Conservation (phyloP, 2,113 vertebrate genomes). For the Tragelaphus scriptus region DNA sequence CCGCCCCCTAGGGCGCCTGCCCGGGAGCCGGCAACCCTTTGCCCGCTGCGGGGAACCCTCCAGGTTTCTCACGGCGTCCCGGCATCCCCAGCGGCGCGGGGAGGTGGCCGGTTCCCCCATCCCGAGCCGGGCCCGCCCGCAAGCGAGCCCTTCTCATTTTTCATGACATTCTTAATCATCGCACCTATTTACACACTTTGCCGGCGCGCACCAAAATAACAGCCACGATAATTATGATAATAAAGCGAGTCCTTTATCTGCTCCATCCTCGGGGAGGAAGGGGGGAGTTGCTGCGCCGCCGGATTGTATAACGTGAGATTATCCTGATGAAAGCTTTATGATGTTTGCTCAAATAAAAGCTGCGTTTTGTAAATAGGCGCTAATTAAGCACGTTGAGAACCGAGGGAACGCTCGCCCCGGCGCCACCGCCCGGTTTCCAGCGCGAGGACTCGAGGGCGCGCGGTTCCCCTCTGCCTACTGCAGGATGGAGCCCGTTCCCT, state of each 20-base stretch:
- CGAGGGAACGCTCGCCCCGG: slow-evolving; percentile 25
- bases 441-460: slow-evolving; percentile 31
- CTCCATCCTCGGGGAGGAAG: slow-evolving; percentile 55
- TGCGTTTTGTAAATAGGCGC: slow-evolving; percentile 71
- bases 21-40: neutral
- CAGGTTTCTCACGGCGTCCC: neutral
- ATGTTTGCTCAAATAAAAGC: slow-evolving; percentile 72
- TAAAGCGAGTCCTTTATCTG: slow-evolving; percentile 61
- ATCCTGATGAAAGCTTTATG: slow-evolving; percentile 71
- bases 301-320: slow-evolving; percentile 49
- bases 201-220: slow-evolving; percentile 58
- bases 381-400: slow-evolving; percentile 64
- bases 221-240: slow-evolving; percentile 65
- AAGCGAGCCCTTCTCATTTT: slow-evolving; percentile 45
- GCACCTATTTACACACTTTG: slow-evolving; percentile 56
- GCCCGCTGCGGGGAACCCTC: neutral
- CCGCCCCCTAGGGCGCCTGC: neutral
- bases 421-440: slow-evolving; percentile 22
- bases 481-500: neutral
- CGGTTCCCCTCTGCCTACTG: neutral
- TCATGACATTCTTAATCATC: slow-evolving; percentile 61
- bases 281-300: slow-evolving; percentile 34
- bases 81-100: neutral
- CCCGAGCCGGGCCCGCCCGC: neutral
- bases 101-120: neutral